A percentile compares a stretch with the other conserved stretches of the same genome.
Evolutionary conservation across 2,797 vertebrate genomes (phyloP).

Genomic region (Tangara arthus): DNA sequence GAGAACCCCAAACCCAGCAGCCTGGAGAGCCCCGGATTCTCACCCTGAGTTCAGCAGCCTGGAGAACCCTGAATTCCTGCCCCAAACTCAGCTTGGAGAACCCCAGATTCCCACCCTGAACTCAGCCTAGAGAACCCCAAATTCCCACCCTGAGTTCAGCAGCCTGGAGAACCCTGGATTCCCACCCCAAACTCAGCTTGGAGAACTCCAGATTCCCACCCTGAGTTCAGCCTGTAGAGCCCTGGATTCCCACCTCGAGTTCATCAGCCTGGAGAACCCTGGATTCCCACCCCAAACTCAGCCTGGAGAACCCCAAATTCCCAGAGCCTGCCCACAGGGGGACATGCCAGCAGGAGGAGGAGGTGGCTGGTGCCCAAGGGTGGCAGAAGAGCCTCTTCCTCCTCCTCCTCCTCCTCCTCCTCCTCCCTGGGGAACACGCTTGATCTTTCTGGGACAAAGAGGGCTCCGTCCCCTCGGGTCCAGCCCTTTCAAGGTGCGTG

Average conservation of each 20-base stretch:
- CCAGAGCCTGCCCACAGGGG: not conserved
- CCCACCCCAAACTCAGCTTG: not conserved
- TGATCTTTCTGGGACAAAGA: not conserved
- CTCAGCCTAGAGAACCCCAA: accelerated
- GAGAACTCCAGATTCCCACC: not conserved
- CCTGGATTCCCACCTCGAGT: not conserved
- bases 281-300: too few relatives aligned
- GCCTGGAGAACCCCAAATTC: not conserved
- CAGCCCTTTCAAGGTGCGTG: not conserved
- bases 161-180: not conserved
- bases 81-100: not conserved
- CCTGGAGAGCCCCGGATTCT: not conserved
- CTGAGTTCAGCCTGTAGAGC: not conserved
- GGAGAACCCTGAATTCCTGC: not conserved
- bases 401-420: not conserved
- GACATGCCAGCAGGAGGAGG: not conserved
- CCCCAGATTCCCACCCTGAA: accelerated
- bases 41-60: too few relatives aligned
- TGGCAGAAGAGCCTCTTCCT: not conserved
- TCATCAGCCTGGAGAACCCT: not conserved
- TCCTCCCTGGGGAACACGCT: not conserved
- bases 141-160: accelerated
- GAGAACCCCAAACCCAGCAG: not conserved
- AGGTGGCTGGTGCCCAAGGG: not conserved
- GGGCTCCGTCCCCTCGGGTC: conserved; percentile 9